These are phyloP conservation scores for Harpalus rufipes DNA, from an alignment of 2,888 invertebrate species.

Conservation along the genomic window DNA sequence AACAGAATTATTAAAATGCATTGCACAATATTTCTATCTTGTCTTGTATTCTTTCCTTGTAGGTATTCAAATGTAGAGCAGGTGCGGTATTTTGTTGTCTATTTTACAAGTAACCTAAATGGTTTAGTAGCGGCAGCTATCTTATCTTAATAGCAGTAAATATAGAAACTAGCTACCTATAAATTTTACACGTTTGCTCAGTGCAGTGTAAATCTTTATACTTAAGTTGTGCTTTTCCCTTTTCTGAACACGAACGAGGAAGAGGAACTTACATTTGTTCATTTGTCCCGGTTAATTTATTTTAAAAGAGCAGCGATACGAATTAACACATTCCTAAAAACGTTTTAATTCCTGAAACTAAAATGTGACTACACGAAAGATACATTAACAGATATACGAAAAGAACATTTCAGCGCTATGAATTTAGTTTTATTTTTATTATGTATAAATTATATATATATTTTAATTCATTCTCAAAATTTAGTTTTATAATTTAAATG, in stretches of 20 bases:
- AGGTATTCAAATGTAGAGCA: not conserved
- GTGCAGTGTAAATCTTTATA: conserved; percentile 47
- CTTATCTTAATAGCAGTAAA: conserved; percentile 55
- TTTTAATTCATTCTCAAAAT: too few species aligned
- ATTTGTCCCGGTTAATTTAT: conserved; percentile 47
- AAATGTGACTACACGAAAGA: not conserved
- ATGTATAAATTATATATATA: too few species aligned
- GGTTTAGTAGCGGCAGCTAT: conserved; percentile 41
- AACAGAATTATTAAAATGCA: not conserved
- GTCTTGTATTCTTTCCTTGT: conserved; percentile 11
- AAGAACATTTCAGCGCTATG: too few species aligned
- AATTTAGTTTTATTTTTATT: too few species aligned
- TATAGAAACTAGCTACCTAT: conserved; percentile 37
- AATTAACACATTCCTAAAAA: conserved; percentile 6
- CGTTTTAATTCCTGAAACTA: not conserved
- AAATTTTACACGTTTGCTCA: conserved; percentile 47
- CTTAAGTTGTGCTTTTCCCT: conserved; percentile 25
- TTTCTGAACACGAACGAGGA: conserved; percentile 10
- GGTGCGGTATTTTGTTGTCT: conserved; percentile 48
- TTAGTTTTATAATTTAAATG: too few species aligned
- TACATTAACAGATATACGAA: not conserved
- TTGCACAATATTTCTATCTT: not conserved
- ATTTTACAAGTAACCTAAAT: conserved; percentile 50
- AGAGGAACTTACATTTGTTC: conserved; percentile 30
- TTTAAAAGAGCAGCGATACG: conserved; percentile 4